A percentile compares a stretch with the other conserved stretches of the same genome.
These are phyloP conservation scores for Tychaedon coryphoeus DNA, from an alignment of 2,113 vertebrate species.

Conservation along the genomic window DNA sequence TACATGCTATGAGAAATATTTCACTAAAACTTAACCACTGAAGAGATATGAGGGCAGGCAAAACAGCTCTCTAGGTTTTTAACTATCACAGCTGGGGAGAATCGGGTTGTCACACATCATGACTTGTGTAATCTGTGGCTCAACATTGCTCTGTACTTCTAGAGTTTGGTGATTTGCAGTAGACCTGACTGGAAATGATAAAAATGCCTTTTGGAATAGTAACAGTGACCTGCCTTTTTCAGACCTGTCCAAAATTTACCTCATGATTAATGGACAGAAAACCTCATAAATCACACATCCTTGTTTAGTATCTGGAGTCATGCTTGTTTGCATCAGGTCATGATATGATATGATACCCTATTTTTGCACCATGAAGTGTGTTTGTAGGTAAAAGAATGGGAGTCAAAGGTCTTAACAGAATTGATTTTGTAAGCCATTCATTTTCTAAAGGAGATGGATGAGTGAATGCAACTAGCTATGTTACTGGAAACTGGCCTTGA, in stretches of 20 bases:
- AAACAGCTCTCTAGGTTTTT: neutral
- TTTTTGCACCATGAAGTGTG: neutral
- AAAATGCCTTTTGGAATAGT: neutral
- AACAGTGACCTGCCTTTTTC: neutral
- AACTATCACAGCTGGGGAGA: neutral
- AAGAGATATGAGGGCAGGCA: neutral
- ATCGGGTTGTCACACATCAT: neutral
- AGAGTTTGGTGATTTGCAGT: neutral
- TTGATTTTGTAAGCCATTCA: neutral
- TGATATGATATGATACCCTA: neutral
- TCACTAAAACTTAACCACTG: neutral
- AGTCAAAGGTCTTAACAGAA: neutral
- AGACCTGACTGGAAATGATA: neutral
- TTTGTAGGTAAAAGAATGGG: neutral
- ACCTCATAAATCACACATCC: neutral
- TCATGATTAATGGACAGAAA: neutral
- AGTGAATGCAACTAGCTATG: neutral
- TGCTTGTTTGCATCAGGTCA: neutral
- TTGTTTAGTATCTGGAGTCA: neutral
- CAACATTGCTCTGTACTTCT: neutral
- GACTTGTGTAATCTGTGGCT: neutral
- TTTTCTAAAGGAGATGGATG: neutral
- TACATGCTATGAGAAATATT: neutral
- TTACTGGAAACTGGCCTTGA: neutral
- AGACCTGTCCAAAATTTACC: neutral